A percentile compares a stretch with the other conserved stretches of the same genome.
phyloP scores from a whole-genome alignment of 2,888 invertebrate genomes.

The Campoplex capitator region DNA sequence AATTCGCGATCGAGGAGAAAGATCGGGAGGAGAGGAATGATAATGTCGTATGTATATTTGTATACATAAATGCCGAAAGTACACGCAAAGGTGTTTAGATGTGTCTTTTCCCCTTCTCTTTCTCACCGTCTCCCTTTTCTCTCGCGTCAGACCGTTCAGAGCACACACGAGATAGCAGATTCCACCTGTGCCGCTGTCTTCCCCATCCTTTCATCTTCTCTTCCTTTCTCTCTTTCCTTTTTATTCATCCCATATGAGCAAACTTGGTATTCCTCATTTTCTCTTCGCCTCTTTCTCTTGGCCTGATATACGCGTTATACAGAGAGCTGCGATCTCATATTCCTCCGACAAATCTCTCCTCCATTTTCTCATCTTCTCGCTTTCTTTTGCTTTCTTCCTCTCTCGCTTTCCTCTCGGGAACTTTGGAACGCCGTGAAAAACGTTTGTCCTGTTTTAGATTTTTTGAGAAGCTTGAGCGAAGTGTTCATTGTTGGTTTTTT shows the following conservation, averaged over 20 bases:
- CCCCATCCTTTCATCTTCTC: constrained; percentile 69
- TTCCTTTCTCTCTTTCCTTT: constrained; percentile 1
- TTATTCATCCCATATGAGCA: constrained; percentile 2
- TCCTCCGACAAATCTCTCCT: constrained; percentile 61
- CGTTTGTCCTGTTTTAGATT: background rate
- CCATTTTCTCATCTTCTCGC: constrained; percentile 67
- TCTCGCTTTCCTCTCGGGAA: constrained; percentile 22
- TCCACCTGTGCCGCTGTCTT: constrained; percentile 82
- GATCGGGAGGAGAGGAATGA: background rate
- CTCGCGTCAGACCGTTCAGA: constrained; percentile 64
- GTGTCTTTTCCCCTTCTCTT: constrained; percentile 65
- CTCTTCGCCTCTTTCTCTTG: constrained; percentile 18
- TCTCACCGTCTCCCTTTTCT: constrained; percentile 53
- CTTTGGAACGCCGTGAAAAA: background rate
- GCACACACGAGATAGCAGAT: constrained; percentile 79
- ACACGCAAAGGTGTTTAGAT: constrained; percentile 82
- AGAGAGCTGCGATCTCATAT: constrained; percentile 34
- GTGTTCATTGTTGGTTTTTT: too few relatives aligned
- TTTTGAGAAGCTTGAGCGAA: background rate
- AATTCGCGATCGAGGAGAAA: background rate
- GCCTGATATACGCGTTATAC: constrained; percentile 7
- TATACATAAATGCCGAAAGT: constrained; percentile 70
- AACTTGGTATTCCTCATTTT: constrained; percentile 35
- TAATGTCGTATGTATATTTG: constrained; percentile 10
- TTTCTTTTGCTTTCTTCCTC: constrained; percentile 44